A percentile compares a stretch with the other conserved stretches of the same genome.
Conservation (phyloP, 2,113 vertebrate genomes). For the Malaclemys terrapin region DNA sequence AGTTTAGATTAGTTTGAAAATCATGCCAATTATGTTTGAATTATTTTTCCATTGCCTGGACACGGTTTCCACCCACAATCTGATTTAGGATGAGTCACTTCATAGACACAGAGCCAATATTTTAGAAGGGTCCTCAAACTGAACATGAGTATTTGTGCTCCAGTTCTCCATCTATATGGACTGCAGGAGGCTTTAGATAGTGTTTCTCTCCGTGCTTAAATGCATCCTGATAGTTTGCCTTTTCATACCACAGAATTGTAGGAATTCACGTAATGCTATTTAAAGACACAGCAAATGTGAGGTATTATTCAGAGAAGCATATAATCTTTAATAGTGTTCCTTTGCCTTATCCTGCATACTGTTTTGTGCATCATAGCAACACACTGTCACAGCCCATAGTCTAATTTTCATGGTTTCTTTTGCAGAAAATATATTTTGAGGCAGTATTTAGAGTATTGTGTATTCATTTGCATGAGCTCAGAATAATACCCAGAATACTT, state of each 20-base stretch:
- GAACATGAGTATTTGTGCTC: background rate
- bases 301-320: background rate
- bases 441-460: background rate
- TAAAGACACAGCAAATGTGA: constrained; percentile 14
- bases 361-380: background rate
- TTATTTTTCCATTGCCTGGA: background rate
- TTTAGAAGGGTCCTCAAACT: background rate
- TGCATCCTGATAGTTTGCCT: background rate
- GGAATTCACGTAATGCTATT: background rate
- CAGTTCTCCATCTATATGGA: background rate
- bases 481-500: background rate
- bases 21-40: background rate
- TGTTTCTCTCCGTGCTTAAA: background rate
- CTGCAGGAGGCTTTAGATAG: background rate
- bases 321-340: constrained; percentile 14
- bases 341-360: background rate
- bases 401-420: background rate
- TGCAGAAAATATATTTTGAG: background rate
- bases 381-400: background rate
- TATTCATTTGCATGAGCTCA: background rate
- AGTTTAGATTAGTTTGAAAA: background rate
- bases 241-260: background rate
- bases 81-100: background rate
- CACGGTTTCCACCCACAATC: background rate
- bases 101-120: background rate